Conservation (phyloP, 2,113 vertebrate genomes). For the Otocyon megalotis region DNA sequence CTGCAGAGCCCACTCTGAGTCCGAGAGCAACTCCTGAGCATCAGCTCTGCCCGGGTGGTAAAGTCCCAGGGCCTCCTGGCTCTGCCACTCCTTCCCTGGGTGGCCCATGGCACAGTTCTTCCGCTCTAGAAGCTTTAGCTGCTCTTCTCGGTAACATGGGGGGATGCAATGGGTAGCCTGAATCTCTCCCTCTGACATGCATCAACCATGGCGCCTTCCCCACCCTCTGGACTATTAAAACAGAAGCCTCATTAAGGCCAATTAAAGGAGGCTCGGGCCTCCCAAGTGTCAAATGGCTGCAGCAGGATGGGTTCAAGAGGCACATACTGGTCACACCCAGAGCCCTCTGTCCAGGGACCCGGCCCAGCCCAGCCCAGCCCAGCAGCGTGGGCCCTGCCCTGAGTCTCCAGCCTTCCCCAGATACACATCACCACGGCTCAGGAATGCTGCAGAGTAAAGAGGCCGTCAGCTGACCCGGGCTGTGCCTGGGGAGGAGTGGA, state of each 20-base stretch:
- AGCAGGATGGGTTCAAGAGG: background rate
- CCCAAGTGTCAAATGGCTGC: background rate
- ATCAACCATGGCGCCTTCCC: background rate
- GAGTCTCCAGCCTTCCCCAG: background rate
- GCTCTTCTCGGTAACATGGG: background rate
- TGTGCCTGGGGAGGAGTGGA: accelerated
- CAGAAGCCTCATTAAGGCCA: slow-evolving; percentile 55
- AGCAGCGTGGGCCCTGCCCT: background rate
- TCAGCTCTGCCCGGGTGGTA: background rate
- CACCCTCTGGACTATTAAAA: background rate
- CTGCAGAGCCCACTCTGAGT: background rate
- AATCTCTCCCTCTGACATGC: background rate
- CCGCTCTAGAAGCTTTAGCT: background rate
- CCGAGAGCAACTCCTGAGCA: background rate
- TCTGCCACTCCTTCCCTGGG: background rate
- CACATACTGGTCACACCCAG: background rate
- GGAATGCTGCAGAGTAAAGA: background rate
- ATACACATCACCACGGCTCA: background rate
- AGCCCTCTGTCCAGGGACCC: background rate
- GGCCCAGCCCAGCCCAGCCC: background rate
- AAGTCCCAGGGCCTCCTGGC: background rate
- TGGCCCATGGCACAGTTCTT: background rate
- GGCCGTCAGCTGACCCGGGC: background rate
- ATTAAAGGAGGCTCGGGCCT: slow-evolving; percentile 23
- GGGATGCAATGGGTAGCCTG: background rate